Evolutionary conservation across 2,113 vertebrate species (phyloP).

Genomic region (Psophia crepitans): DNA sequence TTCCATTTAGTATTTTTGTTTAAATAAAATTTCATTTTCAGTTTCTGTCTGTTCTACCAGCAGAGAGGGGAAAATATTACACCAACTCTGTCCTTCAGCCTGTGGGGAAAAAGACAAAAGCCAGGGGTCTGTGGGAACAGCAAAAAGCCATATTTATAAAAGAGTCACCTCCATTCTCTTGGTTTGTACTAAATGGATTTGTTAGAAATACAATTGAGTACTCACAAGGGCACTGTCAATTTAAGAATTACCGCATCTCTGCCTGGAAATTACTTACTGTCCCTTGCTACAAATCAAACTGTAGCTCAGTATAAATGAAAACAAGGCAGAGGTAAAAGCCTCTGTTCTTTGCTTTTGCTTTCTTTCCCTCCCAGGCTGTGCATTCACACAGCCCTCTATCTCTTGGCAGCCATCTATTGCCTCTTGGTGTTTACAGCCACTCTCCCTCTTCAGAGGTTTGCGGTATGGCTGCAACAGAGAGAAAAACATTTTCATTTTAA

Average conservation of each 20-base stretch:
- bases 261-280: background rate
- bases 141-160: background rate
- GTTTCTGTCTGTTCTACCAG: background rate
- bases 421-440: background rate
- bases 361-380: background rate
- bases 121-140: background rate
- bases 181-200: background rate
- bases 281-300: constrained; percentile 5
- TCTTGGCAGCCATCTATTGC: background rate
- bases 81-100: background rate
- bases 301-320: background rate
- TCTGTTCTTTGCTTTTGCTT: background rate
- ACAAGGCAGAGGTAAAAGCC: background rate
- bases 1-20: background rate
- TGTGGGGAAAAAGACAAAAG: background rate
- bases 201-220: background rate
- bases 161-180: background rate
- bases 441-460: background rate
- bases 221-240: background rate
- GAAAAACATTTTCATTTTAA: background rate
- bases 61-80: background rate
- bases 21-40: background rate
- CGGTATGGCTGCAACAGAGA: background rate
- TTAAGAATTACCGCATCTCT: background rate
- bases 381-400: background rate